A percentile compares a stretch with the other conserved stretches of the same genome.
Conservation (phyloP, 2,888 invertebrate species). For the Amphipyra tragopoginis region DNA sequence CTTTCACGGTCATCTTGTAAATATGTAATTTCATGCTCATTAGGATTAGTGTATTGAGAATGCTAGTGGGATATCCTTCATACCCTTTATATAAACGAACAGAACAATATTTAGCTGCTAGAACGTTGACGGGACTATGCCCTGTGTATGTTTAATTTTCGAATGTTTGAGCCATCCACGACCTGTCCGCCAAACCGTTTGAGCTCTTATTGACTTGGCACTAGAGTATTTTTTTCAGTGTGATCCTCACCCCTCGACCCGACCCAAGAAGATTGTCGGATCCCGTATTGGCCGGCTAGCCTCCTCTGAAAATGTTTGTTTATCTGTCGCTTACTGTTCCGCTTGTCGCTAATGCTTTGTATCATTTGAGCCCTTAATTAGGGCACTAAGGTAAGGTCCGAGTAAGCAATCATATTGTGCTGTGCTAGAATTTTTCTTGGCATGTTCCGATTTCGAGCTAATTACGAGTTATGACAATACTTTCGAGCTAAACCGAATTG, state of each 20-base stretch:
- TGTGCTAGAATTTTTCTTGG: constrained; percentile 65
- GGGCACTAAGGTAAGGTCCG: constrained; percentile 63
- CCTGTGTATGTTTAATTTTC: constrained; percentile 65
- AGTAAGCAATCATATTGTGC: constrained; percentile 67
- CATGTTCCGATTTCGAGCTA: constrained; percentile 60
- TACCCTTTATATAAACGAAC: constrained; percentile 63
- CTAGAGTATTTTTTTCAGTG: constrained; percentile 90
- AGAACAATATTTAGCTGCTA: constrained; percentile 61
- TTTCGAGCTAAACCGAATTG: constrained; percentile 16
- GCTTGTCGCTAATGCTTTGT: constrained; percentile 85
- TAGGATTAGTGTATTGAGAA: constrained; percentile 87
- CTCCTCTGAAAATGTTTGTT: constrained; percentile 89
- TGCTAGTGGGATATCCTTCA: constrained; percentile 84
- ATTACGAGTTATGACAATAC: constrained; percentile 44
- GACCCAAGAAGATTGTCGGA: constrained; percentile 86
- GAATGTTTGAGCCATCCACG: constrained; percentile 58
- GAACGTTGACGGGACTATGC: constrained; percentile 54
- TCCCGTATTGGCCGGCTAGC: constrained; percentile 88
- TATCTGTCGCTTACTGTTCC: constrained; percentile 79
- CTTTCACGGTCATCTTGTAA: constrained; percentile 63
- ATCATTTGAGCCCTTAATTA: constrained; percentile 59
- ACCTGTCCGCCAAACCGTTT: constrained; percentile 83
- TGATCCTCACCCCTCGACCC: constrained; percentile 91
- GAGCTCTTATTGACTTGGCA: constrained; percentile 88
- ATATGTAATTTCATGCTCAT: constrained; percentile 88